Evolutionary conservation across 37 sponge, comb jelly and placozoan species (phyloP), one percentile per base, ranked within the genome.

Genomic region (Corticium candelabrum): DNA sequence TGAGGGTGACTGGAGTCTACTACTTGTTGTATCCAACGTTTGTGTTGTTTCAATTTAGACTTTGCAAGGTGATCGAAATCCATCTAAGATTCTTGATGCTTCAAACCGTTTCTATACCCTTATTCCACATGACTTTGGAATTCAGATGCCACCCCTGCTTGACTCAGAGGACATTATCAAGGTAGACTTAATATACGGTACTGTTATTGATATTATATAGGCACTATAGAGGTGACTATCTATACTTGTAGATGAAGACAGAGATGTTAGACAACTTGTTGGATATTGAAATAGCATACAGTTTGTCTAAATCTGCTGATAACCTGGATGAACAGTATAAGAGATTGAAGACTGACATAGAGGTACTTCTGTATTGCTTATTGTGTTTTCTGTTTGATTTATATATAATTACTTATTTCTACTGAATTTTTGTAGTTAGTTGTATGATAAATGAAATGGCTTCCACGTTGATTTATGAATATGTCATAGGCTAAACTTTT

Each of bases 111-210:
- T 98, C 86, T 98, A 86, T 85, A 98, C 99, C 0, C 90, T 98
- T 67, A 92, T 98, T 37, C 99, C 99, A 36, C 99, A 98, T 76
- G 99, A 98, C 71, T 98, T 95, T 94, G 99, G 99, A 0, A 81
- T 98, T 83, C 68, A 77, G 69, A 87, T 82, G 41, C 99, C 99
- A 0, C 90, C 99, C 1, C 82, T 90, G 1, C 79, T 98, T 4
- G 87, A 86, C 77, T 81, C 33, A 38, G 86, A 83, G 74, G 94
- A 93, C 36, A 39, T 97, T 21, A 97, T 97, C 34, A 75, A 74
- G 15, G 77, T 11, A n/a, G n/a, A n/a, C n/a, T n/a, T 31, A 30
- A 31, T 5, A 1, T 33, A 1, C 1, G 68, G 1, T 1, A 68
- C 68, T 68, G 68, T 33, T 2, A 33, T 68, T 68, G 1, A n/a